Evolutionary conservation across 30 jellyfish, hydroid and myxozoan species (phyloP).

Genomic region (Haliclystus octoradiatus): DNA sequence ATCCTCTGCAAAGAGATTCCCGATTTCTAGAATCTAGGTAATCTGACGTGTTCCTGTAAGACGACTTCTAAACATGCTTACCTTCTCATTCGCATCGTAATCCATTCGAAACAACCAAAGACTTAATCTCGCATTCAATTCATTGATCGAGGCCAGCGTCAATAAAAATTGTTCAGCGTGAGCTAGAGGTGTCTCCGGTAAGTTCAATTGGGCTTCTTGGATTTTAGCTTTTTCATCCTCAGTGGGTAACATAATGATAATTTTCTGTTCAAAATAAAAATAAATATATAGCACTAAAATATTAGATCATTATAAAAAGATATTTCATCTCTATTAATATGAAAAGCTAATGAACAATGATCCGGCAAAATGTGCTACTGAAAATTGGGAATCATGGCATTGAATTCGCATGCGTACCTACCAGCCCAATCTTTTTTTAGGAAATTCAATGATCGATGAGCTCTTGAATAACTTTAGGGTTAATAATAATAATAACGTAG

Average conservation of each 20-base stretch:
- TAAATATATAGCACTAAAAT: not conserved
- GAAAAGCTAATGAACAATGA: too few relatives aligned
- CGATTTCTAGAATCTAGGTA: not conserved
- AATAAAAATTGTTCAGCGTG: constrained; percentile 93
- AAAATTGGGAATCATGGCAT: too few relatives aligned
- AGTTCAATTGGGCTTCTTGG: constrained; percentile 94
- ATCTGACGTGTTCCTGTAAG: not conserved
- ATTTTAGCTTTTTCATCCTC: constrained; percentile 94
- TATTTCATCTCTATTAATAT: too few relatives aligned
- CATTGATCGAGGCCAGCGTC: constrained; percentile 85
- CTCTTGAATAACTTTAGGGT: too few relatives aligned
- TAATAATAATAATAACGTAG: too few relatives aligned
- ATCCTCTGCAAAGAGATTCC: too few relatives aligned
- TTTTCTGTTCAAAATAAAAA: constrained; percentile 71
- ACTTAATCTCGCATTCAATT: constrained; percentile 79
- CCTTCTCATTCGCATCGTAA: constrained; percentile 77
- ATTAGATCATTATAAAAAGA: not conserved
- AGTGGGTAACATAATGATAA: constrained; percentile 90
- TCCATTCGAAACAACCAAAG: constrained; percentile 92
- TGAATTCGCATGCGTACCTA: too few relatives aligned
- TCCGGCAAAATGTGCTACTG: too few relatives aligned
- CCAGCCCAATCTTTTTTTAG: too few relatives aligned
- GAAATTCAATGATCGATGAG: too few relatives aligned
- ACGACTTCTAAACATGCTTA: not conserved
- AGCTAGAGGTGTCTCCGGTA: constrained; percentile 92